Conservation (phyloP, 2,113 vertebrate genomes). For the Phoxinus phoxinus region DNA sequence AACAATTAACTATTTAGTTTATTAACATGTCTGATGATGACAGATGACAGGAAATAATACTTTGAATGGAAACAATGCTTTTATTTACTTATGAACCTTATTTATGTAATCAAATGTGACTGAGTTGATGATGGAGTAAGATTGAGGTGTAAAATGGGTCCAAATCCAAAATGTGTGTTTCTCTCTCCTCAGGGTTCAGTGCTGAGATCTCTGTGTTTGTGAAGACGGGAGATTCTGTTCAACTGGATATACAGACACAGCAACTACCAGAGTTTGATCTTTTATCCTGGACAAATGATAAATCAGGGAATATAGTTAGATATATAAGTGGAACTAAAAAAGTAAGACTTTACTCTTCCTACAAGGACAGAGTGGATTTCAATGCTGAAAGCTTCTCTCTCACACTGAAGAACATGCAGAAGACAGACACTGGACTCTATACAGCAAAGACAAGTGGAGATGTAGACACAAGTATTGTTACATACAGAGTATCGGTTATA, state of each 20-base stretch:
- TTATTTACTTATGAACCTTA: too few species aligned
- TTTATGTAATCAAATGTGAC: too few species aligned
- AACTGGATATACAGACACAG: neutral
- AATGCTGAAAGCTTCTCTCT: too few species aligned
- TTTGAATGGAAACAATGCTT: too few species aligned
- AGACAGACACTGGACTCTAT: too few species aligned
- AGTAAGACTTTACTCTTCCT: too few species aligned
- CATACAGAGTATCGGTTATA: conserved; percentile 13
- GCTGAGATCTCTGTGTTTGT: conserved; percentile 15
- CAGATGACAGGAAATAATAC: too few species aligned
- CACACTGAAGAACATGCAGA: too few species aligned
- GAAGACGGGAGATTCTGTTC: neutral
- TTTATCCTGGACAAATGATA: neutral
- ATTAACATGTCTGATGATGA: too few species aligned
- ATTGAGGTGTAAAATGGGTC: neutral
- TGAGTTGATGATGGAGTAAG: neutral
- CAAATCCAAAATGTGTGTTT: neutral
- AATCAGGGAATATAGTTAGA: accelerated
- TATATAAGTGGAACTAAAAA: accelerated
- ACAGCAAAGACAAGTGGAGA: neutral
- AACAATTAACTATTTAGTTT: too few species aligned
- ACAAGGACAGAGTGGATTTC: neutral
- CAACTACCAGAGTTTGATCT: neutral
- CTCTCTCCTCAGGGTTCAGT: conserved; percentile 19
- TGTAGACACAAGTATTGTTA: accelerated